These are phyloP conservation scores for Ericerus pela DNA, from an alignment of 1,140 invertebrate species.

Conservation along the genomic window DNA sequence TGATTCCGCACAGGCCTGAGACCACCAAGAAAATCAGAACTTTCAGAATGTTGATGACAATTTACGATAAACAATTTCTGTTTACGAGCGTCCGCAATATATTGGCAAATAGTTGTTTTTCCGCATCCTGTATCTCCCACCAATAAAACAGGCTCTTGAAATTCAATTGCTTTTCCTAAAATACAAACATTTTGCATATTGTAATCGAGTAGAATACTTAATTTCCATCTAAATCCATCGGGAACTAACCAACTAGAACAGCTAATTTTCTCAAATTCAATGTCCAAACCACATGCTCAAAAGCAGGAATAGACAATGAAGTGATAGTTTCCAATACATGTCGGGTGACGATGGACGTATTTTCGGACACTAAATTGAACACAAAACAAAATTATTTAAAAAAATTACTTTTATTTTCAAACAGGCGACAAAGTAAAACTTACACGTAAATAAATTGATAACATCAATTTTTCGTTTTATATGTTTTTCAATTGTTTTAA, in stretches of 20 bases:
- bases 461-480: conserved; percentile 63
- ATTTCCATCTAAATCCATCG: not conserved
- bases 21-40: conserved; percentile 92
- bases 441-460: conserved; percentile 55
- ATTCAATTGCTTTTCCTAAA: conserved; percentile 61
- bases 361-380: conserved; percentile 17
- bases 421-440: conserved; percentile 14
- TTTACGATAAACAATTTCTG: conserved; percentile 68
- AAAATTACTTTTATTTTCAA: not conserved
- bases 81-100: conserved; percentile 52
- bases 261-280: conserved; percentile 77
- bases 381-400: conserved; percentile 3
- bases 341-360: conserved; percentile 60
- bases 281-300: conserved; percentile 86
- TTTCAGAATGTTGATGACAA: conserved; percentile 98
- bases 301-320: conserved; percentile 34
- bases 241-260: conserved; percentile 59
- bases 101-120: conserved; percentile 92
- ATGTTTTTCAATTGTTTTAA: conserved; percentile 65
- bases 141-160: conserved; percentile 85
- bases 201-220: not conserved
- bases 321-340: conserved; percentile 51
- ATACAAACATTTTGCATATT: conserved; percentile 13
- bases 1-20: conserved; percentile 72
- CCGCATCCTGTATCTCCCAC: conserved; percentile 98